phyloP scores from a whole-genome alignment of 2,113 vertebrate species.

The Canis aureus region DNA sequence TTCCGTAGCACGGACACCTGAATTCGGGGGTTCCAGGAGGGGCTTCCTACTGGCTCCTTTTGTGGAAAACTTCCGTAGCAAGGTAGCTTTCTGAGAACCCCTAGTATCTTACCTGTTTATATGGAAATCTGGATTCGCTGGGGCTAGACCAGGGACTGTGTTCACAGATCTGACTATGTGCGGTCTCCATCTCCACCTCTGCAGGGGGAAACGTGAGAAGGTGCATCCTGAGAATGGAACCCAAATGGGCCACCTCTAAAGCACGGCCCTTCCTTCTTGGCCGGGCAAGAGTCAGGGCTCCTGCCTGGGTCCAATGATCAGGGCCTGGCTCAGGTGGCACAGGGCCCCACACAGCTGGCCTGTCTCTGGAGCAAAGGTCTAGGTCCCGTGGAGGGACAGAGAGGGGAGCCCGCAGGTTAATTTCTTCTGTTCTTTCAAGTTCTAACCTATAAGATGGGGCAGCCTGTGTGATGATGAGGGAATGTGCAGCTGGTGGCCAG shows the following conservation, averaged over 20 bases:
- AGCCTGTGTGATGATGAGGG: background rate
- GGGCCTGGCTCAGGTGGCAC: background rate
- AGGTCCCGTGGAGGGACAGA: background rate
- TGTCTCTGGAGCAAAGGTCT: background rate
- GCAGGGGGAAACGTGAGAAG: background rate
- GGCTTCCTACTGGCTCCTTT: background rate
- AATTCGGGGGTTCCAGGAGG: background rate
- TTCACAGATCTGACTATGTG: accelerated
- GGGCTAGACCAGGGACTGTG: background rate
- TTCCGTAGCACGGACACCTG: background rate
- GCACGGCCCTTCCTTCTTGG: background rate
- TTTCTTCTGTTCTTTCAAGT: background rate
- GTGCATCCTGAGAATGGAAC: background rate
- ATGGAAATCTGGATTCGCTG: accelerated
- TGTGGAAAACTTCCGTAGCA: background rate
- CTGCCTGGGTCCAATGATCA: background rate
- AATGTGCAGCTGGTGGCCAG: background rate
- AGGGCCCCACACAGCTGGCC: background rate
- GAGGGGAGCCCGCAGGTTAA: background rate
- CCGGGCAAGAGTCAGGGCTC: background rate
- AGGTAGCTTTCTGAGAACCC: background rate
- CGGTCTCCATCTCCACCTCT: background rate
- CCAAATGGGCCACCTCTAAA: background rate
- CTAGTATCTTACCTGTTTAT: background rate
- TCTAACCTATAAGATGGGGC: background rate